Base-by-base conservation (phyloP, 2,888 invertebrate genomes). In the Tiliacea citrago region DNA sequence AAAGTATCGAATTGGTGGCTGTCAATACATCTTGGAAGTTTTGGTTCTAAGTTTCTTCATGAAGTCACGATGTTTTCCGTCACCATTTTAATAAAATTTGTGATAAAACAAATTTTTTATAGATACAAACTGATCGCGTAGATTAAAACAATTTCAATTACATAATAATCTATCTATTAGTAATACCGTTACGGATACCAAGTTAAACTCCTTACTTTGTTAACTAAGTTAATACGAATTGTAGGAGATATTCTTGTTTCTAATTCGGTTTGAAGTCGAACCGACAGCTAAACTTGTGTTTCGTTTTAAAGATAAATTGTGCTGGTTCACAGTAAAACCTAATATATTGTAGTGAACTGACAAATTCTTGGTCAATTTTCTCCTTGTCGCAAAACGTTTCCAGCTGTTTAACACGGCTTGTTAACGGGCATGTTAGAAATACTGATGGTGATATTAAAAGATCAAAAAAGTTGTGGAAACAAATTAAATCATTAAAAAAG, bases 281-380 rank as follows among this genome's bases (percentile, higher is more conserved):
- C 61, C 42, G 66, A 83, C 71, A 57, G 75, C 51, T 67, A 57
- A 80, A 75, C 58, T 83, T 72, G 58, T 51, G 47, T 75, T 72
- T 51, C 39, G 39, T 74, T 80, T 57, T 66, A 68, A 83, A 79
- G 76, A 82, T 73, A 82, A 68, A 82, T 84, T 80, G 69, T 69
- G 79, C 47, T 68, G 35, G 39, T 63, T 55, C 60, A 51, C 57
- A 61, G 66, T 63, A 39, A 80, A 67, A 75, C 69, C 58, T 73
- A 67, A 83, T 75, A 82, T 65, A 65, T 65, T 75, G 78, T 45
- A 63, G 81, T 81, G 75, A 68, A 42, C 68, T 18, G 68, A 81
- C 81, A 63, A 75, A 63, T 63, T 79, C 66, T 79, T 81, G 18
- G 24, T 45, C 63, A 39, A 21, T 81, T 45, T 63, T 60, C 57